Evolutionary conservation across 23 tunicate species (phyloP), one percentile per base, ranked within the genome.

Genomic region (Clavelina lepadiformis): DNA sequence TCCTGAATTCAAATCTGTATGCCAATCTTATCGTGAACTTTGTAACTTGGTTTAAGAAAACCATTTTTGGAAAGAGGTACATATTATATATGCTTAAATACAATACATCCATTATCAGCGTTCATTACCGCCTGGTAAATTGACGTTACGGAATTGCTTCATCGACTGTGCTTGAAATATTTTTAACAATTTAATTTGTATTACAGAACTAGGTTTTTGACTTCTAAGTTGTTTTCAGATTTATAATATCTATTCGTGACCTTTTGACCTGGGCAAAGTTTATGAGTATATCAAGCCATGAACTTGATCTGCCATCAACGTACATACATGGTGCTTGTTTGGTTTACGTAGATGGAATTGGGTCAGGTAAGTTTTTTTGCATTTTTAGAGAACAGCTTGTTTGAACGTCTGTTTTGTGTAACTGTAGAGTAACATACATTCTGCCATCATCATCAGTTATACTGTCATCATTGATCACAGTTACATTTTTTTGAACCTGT

Each of bases 161-260:
- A n/a, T n/a, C n/a, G n/a, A n/a, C n/a, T n/a, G n/a, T n/a, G n/a
- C n/a, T n/a, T n/a, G n/a, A n/a, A n/a, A n/a, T n/a, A n/a, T n/a
- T n/a, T n/a, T n/a, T n/a, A n/a, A n/a, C n/a, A n/a, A n/a, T n/a
- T n/a, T n/a, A n/a, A n/a, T n/a, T n/a, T n/a, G n/a, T n/a, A 18
- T 44, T 13, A 44, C 18, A 18, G 18, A 44, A 13, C 13, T 18
- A 13, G 29, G 15, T n/a, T 18, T n/a, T n/a, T 20, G 61, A n/a
- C 23, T 0, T 56, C 23, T 15, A 56, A n/a, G 67, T 32, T 4
- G 20, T n/a, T 11, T 61, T 38, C 35, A 83, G 92, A 38, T 73
- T 76, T 58, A 74, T 78, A 25, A 73, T 76, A 13, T 93, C 98
- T 33, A 85, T 93, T 33, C 88, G 98, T 35, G 98, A 93, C 61